phyloP scores from a whole-genome alignment of 2,888 invertebrate species.

The Amphipyra berbera region DNA sequence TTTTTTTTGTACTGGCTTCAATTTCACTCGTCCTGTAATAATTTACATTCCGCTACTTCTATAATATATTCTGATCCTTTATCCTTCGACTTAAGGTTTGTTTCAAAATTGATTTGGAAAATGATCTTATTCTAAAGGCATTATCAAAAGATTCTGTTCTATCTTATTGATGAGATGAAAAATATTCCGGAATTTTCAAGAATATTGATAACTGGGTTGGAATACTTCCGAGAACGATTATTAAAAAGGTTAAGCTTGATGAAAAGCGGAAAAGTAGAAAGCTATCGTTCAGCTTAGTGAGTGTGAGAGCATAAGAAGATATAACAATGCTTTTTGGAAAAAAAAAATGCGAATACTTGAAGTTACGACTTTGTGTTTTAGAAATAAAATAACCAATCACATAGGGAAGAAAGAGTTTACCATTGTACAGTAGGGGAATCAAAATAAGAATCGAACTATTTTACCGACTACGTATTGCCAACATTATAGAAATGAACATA shows the following conservation, averaged over 20 bases:
- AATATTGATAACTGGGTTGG: slow-evolving; percentile 30
- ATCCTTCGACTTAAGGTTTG: neutral
- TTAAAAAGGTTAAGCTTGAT: slow-evolving; percentile 12
- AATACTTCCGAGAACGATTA: slow-evolving; percentile 9
- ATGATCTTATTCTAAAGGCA: slow-evolving; percentile 44
- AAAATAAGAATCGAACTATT: too few species aligned
- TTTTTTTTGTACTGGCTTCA: too few species aligned
- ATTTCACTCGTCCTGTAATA: too few species aligned
- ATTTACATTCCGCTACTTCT: neutral
- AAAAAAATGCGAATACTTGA: too few species aligned
- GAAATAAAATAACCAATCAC: too few species aligned
- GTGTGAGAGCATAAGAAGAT: neutral
- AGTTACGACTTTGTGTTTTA: too few species aligned
- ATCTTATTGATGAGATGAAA: slow-evolving; percentile 50
- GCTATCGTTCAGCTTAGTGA: neutral
- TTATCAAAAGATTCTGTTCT: slow-evolving; percentile 45
- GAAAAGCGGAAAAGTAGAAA: neutral
- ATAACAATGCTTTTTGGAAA: too few species aligned
- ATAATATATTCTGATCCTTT: slow-evolving; percentile 11
- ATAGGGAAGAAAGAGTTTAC: too few species aligned
- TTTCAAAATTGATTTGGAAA: slow-evolving; percentile 46
- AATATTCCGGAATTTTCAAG: slow-evolving; percentile 33
- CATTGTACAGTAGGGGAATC: too few species aligned
- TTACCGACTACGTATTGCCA: too few species aligned
- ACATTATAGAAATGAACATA: too few species aligned